These are phyloP conservation scores for Chaetura pelagica DNA, from an alignment of 2,113 vertebrate species.

Conservation along the genomic window DNA sequence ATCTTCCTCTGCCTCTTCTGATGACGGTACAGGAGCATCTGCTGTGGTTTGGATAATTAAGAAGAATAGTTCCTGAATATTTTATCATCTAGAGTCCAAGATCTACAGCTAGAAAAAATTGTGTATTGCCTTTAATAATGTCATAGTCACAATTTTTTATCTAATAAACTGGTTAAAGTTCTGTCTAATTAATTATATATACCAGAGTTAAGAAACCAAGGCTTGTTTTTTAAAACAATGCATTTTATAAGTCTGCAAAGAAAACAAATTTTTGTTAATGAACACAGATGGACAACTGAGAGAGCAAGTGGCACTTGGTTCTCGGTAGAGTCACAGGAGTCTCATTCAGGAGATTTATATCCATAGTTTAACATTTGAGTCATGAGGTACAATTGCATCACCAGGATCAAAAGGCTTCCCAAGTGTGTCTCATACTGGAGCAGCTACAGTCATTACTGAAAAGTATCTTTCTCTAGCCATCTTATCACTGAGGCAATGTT, in stretches of 20 bases:
- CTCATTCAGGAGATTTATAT: neutral
- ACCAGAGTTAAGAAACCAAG: neutral
- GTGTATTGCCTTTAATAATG: neutral
- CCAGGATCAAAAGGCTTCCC: neutral
- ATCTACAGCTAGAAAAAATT: neutral
- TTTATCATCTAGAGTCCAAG: neutral
- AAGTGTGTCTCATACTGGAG: neutral
- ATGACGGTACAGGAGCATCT: neutral
- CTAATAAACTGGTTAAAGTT: neutral
- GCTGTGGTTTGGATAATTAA: neutral
- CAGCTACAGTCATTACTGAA: neutral
- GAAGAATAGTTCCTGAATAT: neutral
- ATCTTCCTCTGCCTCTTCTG: neutral
- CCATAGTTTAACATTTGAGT: neutral
- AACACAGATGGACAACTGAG: neutral
- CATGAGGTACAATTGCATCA: neutral
- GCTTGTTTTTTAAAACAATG: rapidly evolving
- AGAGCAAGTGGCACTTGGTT: neutral
- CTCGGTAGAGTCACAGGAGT: neutral
- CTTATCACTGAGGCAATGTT: neutral
- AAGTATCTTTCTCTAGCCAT: neutral
- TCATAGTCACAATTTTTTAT: neutral
- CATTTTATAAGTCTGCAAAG: neutral
- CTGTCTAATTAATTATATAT: neutral
- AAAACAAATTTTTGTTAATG: neutral